phyloP scores from a whole-genome alignment of 2,113 vertebrate genomes.

The Rhinichthys klamathensis region DNA sequence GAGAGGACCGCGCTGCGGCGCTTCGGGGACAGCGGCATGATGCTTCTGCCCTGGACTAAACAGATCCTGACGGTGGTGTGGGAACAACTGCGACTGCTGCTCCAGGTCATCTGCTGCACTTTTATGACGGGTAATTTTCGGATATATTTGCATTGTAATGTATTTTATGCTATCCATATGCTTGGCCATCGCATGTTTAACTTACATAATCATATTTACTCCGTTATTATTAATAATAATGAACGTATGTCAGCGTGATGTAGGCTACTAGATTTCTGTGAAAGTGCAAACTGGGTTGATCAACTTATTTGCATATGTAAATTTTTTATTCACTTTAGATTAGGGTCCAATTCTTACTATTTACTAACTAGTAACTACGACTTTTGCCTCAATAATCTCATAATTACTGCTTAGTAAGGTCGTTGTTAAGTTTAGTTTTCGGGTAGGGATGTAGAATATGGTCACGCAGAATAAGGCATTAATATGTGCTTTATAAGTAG shows the following conservation, averaged over 20 bases:
- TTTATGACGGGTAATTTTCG: conserved; percentile 71
- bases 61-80: conserved; percentile 76
- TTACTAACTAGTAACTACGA: no score
- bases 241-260: no score
- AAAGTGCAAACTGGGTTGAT: not conserved
- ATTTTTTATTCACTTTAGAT: not conserved
- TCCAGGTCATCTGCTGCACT: conserved; percentile 78
- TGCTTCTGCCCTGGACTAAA: conserved; percentile 75
- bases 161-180: not conserved
- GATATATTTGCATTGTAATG: not conserved
- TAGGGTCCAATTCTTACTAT: no score
- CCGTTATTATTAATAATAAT: no score
- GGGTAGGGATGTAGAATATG: no score
- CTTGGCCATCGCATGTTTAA: not conserved
- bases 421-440: no score
- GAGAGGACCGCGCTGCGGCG: conserved; percentile 68
- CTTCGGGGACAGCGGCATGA: conserved; percentile 69
- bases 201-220: not conserved
- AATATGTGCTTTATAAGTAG: no score
- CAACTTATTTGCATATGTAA: not conserved
- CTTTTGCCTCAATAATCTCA: no score
- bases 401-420: no score
- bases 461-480: no score
- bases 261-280: no score
- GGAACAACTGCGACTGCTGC: conserved; percentile 75